Evolutionary conservation across 2,888 invertebrate genomes (phyloP).

Genomic region (Notodonta dromedarius): DNA sequence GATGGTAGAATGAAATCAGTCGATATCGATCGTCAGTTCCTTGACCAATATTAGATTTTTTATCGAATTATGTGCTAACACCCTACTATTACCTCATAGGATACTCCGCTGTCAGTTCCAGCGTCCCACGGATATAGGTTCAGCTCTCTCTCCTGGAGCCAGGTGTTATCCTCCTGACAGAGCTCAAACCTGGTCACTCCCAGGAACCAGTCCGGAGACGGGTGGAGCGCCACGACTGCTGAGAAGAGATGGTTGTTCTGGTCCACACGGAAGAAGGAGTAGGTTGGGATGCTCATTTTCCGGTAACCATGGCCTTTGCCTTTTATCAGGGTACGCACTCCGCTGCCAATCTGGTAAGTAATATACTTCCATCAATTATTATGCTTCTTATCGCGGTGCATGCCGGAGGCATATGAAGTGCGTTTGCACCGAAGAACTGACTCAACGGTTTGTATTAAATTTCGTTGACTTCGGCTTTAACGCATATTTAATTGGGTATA

Average conservation of each 20-base stretch:
- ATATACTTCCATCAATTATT: neutral
- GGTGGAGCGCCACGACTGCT: constrained; percentile 61
- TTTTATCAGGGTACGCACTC: constrained; percentile 72
- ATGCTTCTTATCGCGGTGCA: too few relatives aligned
- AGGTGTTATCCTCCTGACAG: constrained; percentile 94
- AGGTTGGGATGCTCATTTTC: constrained; percentile 68
- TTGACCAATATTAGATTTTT: too few relatives aligned
- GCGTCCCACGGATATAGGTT: constrained; percentile 98
- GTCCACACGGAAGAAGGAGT: constrained; percentile 68
- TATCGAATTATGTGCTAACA: too few relatives aligned
- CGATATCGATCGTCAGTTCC: too few relatives aligned
- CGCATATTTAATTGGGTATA: too few relatives aligned
- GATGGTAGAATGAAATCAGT: too few relatives aligned
- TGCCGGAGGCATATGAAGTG: too few relatives aligned
- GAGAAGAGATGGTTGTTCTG: constrained; percentile 67
- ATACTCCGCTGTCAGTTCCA: constrained; percentile 96
- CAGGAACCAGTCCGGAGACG: constrained; percentile 97
- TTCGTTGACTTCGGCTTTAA: too few relatives aligned
- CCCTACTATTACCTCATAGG: constrained; percentile 89
- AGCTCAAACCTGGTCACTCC: constrained; percentile 95
- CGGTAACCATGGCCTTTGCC: constrained; percentile 74
- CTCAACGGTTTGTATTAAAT: too few relatives aligned
- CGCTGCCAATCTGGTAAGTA: constrained; percentile 61
- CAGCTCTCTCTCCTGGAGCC: constrained; percentile 92
- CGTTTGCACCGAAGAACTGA: too few relatives aligned